phyloP scores from a whole-genome alignment of 2,888 invertebrate genomes.

The Pachycephus smyrnensis region DNA sequence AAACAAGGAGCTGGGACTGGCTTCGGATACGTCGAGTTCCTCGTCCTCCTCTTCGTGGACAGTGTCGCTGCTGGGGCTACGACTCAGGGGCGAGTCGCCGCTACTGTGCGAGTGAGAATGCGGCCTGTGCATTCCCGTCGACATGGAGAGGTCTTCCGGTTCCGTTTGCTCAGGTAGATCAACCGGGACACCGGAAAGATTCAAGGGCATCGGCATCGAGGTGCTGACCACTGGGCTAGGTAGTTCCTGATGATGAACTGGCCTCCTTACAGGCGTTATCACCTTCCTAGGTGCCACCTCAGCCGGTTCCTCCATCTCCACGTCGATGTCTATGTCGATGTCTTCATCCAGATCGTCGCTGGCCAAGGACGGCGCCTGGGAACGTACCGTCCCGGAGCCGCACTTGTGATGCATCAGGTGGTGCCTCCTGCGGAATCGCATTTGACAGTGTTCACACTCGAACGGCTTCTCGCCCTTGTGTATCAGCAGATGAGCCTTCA shows the following conservation, averaged over 20 bases:
- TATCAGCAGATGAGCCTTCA: constrained; percentile 89
- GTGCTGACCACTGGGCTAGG: constrained; percentile 60
- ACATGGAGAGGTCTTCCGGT: constrained; percentile 90
- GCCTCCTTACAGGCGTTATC: constrained; percentile 42
- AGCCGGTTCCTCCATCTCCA: constrained; percentile 71
- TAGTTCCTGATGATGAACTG: constrained; percentile 65
- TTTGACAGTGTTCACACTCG: constrained; percentile 82
- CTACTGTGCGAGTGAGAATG: constrained; percentile 68
- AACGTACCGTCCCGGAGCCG: constrained; percentile 66
- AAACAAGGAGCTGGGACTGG: constrained; percentile 66
- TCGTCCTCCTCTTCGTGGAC: constrained; percentile 70
- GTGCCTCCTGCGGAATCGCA: constrained; percentile 86
- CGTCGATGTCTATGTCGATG: constrained; percentile 62
- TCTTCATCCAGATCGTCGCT: constrained; percentile 56
- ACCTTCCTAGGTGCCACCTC: constrained; percentile 53
- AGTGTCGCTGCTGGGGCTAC: constrained; percentile 65
- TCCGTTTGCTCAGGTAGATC: constrained; percentile 86
- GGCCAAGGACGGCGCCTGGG: constrained; percentile 49
- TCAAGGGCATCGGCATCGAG: constrained; percentile 71
- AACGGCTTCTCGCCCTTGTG: constrained; percentile 94
- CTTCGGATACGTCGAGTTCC: constrained; percentile 69
- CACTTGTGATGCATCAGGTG: constrained; percentile 90
- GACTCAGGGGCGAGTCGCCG: constrained; percentile 67
- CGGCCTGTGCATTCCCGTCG: constrained; percentile 66
- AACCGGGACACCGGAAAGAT: constrained; percentile 66